phyloP scores from a whole-genome alignment of 2,888 invertebrate genomes.

The Heliconius sara region DNA sequence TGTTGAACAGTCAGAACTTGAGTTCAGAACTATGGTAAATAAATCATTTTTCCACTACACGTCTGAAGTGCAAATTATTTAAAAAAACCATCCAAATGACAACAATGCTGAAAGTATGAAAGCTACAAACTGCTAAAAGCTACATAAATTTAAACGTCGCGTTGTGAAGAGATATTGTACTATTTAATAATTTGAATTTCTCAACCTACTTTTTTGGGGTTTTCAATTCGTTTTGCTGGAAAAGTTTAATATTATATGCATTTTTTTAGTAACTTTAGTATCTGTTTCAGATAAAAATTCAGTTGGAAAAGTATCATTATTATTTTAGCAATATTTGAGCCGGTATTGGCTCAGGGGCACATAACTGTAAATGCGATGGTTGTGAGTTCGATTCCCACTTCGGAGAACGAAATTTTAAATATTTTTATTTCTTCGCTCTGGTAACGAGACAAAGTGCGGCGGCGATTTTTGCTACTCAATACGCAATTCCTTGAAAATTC shows the following conservation, averaged over 20 bases:
- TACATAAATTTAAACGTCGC: slow-evolving; percentile 28
- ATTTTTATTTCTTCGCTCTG: too few species aligned
- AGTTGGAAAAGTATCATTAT: not conserved
- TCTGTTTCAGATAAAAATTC: not conserved
- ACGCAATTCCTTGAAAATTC: too few species aligned
- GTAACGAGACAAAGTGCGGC: too few species aligned
- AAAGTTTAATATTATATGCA: not conserved
- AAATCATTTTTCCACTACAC: too few species aligned
- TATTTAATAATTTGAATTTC: slow-evolving; percentile 27
- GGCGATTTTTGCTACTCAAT: too few species aligned
- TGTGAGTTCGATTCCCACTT: too few species aligned
- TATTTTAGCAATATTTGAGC: not conserved
- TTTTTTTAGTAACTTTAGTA: not conserved
- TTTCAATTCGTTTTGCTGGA: slow-evolving; percentile 14
- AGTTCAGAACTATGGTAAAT: not conserved
- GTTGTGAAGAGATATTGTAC: slow-evolving; percentile 26
- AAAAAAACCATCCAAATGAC: slow-evolving; percentile 25
- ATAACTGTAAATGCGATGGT: too few species aligned
- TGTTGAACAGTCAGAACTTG: not conserved
- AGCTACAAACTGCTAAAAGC: slow-evolving; percentile 29
- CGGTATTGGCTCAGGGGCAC: not conserved
- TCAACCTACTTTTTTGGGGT: slow-evolving; percentile 28
- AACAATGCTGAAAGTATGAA: slow-evolving; percentile 22
- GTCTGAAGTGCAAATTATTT: slow-evolving; percentile 5
- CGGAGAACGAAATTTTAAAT: too few species aligned